Conservation (phyloP, 2,797 vertebrate species). For the Hemibagrus guttatus region DNA sequence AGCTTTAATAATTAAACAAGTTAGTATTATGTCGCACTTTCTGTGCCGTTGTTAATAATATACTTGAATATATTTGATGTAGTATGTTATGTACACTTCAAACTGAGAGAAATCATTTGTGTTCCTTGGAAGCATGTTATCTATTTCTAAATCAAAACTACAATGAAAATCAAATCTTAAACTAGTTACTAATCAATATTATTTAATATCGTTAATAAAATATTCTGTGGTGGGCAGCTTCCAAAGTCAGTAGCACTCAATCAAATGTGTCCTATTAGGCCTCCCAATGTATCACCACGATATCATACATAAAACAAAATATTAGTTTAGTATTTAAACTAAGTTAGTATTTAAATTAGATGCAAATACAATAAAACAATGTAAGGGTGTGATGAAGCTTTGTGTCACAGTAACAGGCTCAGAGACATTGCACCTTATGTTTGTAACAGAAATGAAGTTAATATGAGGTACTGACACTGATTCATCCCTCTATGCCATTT, state of each 20-base stretch:
- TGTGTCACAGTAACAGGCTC: slow-evolving; percentile 3
- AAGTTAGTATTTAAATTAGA: slow-evolving; percentile 1
- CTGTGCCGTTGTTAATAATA: not conserved
- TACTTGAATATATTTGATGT: not conserved
- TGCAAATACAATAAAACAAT: not conserved
- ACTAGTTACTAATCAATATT: not conserved
- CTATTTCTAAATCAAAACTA: not conserved
- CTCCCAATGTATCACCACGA: not conserved
- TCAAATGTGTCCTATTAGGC: not conserved
- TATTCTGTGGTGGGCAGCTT: not conserved
- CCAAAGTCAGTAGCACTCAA: slow-evolving; percentile 10
- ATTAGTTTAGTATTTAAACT: not conserved
- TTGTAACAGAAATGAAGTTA: slow-evolving; percentile 19
- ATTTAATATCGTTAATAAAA: not conserved
- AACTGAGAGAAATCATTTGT: not conserved
- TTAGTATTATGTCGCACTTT: slow-evolving; percentile 8
- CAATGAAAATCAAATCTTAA: not conserved
- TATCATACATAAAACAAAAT: slow-evolving; percentile 1
- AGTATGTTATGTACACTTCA: not conserved
- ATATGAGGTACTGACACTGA: slow-evolving; percentile 5
- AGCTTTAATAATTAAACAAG: not conserved
- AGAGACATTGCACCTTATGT: not conserved
- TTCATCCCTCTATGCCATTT: not conserved
- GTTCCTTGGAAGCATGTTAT: not conserved
- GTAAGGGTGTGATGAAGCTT: not conserved